Conservation (phyloP, 2,888 invertebrate species). For the Drosophila barbarae region DNA sequence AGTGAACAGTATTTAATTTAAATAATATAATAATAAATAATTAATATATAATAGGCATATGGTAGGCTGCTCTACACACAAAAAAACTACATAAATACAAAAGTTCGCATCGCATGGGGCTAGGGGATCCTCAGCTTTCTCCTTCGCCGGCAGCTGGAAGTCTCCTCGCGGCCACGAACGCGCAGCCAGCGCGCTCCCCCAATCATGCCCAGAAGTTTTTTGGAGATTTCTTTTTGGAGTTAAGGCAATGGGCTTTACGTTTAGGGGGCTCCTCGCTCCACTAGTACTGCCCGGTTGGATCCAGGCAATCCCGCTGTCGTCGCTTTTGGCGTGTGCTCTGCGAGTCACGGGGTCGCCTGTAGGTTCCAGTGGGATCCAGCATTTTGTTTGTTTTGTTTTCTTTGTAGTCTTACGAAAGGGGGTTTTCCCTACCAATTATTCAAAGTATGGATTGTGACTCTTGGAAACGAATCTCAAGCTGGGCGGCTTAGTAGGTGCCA, state of each 20-base stretch:
- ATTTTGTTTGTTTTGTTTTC: slow-evolving; percentile 46
- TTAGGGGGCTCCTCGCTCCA: slow-evolving; percentile 14
- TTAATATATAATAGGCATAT: slow-evolving; percentile 54
- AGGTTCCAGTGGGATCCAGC: slow-evolving; percentile 79
- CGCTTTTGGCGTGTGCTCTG: slow-evolving; percentile 66
- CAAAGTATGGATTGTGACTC: not conserved
- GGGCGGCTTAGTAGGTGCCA: slow-evolving; percentile 75
- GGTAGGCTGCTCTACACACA: slow-evolving; percentile 37
- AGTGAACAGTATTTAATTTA: slow-evolving; percentile 58
- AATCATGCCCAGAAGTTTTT: slow-evolving; percentile 61
- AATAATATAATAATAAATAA: slow-evolving; percentile 55
- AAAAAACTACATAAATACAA: slow-evolving; percentile 59
- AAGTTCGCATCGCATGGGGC: slow-evolving; percentile 30
- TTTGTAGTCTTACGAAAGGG: not conserved
- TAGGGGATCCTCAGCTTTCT: slow-evolving; percentile 69
- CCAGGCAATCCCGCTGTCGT: slow-evolving; percentile 61
- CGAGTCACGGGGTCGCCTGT: slow-evolving; percentile 73
- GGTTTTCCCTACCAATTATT: slow-evolving; percentile 1
- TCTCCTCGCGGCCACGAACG: slow-evolving; percentile 80
- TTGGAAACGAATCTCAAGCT: not conserved
- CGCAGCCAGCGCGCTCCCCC: slow-evolving; percentile 76
- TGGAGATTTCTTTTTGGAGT: slow-evolving; percentile 13
- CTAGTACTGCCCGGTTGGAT: slow-evolving; percentile 79
- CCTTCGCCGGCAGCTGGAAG: slow-evolving; percentile 79
- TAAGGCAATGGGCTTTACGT: slow-evolving; percentile 73